These are phyloP conservation scores for Diplodus sargus DNA, from an alignment of 2,797 vertebrate genomes.

Conservation along the genomic window DNA sequence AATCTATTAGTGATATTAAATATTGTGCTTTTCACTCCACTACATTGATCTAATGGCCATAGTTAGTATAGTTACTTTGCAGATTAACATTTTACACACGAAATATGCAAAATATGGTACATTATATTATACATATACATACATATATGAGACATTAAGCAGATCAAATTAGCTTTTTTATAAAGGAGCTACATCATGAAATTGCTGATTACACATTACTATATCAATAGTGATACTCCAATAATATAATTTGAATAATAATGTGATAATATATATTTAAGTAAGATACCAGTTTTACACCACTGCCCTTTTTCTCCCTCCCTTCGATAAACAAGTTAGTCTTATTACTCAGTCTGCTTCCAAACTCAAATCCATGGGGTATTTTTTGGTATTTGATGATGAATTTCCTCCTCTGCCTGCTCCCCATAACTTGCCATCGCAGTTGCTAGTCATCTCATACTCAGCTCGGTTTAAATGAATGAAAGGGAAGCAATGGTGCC, in stretches of 20 bases:
- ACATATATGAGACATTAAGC: not conserved
- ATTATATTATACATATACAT: too few relatives aligned
- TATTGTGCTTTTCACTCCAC: not conserved
- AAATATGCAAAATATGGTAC: not conserved
- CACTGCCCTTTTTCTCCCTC: not conserved
- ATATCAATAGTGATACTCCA: not conserved
- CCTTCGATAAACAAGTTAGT: not conserved
- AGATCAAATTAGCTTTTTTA: not conserved
- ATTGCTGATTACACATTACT: not conserved
- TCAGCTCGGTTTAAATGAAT: not conserved
- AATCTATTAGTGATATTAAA: not conserved
- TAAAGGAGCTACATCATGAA: not conserved
- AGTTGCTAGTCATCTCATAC: not conserved
- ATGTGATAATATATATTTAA: too few relatives aligned
- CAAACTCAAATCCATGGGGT: not conserved
- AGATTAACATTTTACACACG: not conserved
- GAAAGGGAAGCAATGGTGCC: conserved; percentile 15
- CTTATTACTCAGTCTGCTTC: not conserved
- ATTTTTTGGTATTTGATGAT: not conserved
- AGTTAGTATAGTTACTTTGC: not conserved
- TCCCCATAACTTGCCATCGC: not conserved
- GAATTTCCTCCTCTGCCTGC: not conserved
- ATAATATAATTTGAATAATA: not conserved
- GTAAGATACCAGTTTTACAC: not conserved
- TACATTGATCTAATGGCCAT: not conserved